Percentiles rank a stretch among this genome's conserved stretches.
These are phyloP conservation scores for Caenorhabditis sp. DNA, from an alignment of 2,888 invertebrate species.

Conservation along the genomic window DNA sequence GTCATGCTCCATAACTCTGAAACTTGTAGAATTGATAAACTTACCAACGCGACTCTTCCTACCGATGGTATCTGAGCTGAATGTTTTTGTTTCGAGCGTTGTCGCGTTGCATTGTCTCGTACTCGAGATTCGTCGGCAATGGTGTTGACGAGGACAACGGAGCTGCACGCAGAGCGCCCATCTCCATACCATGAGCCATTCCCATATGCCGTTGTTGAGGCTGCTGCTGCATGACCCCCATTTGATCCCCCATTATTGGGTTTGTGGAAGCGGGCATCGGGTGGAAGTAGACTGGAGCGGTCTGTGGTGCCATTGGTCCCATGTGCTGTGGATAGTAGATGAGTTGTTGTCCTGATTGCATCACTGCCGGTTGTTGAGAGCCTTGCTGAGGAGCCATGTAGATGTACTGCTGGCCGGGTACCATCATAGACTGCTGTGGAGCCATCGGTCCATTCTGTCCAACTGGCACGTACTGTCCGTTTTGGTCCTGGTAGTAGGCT, in stretches of 20 bases:
- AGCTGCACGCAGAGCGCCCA: constrained; percentile 16
- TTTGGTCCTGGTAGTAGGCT: constrained; percentile 30
- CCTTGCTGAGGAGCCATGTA: constrained; percentile 49
- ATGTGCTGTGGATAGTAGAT: constrained; percentile 45
- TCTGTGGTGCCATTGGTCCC: constrained; percentile 32
- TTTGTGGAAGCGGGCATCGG: constrained; percentile 22
- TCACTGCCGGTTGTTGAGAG: constrained; percentile 16
- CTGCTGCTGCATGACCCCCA: constrained; percentile 34
- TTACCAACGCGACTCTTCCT: background rate
- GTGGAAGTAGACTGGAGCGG: constrained; percentile 41
- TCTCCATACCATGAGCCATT: constrained; percentile 9
- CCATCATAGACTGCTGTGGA: constrained; percentile 40
- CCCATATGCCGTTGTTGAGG: constrained; percentile 19
- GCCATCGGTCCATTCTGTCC: constrained; percentile 6
- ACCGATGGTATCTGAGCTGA: constrained; percentile 55
- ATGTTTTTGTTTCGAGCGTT: constrained; percentile 44
- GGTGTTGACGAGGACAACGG: constrained; percentile 58
- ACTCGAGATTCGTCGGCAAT: constrained; percentile 46
- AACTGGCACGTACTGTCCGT: constrained; percentile 35
- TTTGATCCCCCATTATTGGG: constrained; percentile 23
- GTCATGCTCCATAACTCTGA: constrained; percentile 53
- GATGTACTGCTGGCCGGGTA: constrained; percentile 40
- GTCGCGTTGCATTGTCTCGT: constrained; percentile 47
- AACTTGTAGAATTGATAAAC: background rate
- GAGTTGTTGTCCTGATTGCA: constrained; percentile 37